Base-by-base conservation (phyloP, 1,140 invertebrate genomes). In the Anoplolepis gracilipes region DNA sequence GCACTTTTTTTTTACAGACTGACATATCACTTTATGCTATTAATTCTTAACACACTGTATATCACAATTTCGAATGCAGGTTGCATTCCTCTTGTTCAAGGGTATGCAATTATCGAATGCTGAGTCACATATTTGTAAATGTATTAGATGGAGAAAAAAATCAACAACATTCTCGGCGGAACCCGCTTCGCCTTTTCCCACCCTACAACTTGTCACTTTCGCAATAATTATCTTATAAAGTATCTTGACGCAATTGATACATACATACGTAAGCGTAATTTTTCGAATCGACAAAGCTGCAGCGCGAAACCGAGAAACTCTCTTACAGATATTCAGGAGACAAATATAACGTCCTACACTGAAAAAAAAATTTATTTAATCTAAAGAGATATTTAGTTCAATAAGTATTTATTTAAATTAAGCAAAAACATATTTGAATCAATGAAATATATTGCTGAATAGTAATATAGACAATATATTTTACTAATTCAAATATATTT, bases 131-230 rank as follows among this genome's bases (percentile, higher is more conserved):
- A 76, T 42, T 67, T 36, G 67, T 22, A 46, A 53, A 69, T 36
- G 28, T 46, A 67, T 25, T 57, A 10, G 36, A 3, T 22, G 36
- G 19, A 25, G 61, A 82, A 28, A 88, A 89, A 88, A 84, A 89
- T 86, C 78, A 55, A 78, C 85, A 88, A 88, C 88, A 89, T 89
- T 89, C 88, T 82, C 70, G 87, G 69, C 86, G 36, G 77, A 75
- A 62, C 75, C 82, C 87, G 25, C 78, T 46, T 72, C 16, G 53
- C 67, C 33, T 46, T 82, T 73, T 42, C 78, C 55, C 78, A 72
- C 78, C 67, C 25, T 73, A 39, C 78, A 82, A 82, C 67, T 82
- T 70, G 25, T 82, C 78, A 82, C 78, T 82, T 82, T 73, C 67
- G 78, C 78, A 82, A 82, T 82, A 82, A 82, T 82, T 82, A 69